Evolutionary conservation across 2,888 invertebrate genomes (phyloP), one percentile per base, ranked within the genome.

Genomic region (Drosophila infuscata): DNA sequence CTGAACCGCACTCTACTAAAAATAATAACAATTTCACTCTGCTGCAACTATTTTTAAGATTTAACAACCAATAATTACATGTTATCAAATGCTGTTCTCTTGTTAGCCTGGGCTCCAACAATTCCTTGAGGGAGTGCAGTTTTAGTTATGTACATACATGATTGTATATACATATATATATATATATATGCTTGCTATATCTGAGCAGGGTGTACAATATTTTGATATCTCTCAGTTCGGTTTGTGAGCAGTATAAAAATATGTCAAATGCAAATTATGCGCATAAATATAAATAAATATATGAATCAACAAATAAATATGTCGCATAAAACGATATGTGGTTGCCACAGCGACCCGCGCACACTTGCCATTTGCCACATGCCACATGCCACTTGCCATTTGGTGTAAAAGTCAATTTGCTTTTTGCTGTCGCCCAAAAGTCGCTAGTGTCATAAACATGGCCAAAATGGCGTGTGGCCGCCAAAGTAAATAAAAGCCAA

Each of bases 241-340:
- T 17, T 54, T 53, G 53, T 43, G 59, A 43, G 62, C 59, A 76
- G 74, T 68, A 82, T 89, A 85, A 89, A 86, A 90, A 90, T 88
- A 80, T 86, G 86, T 90, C 82, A 88, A 82, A 90, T 88, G 85
- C 88, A 83, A 89, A 89, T 89, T 80, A 90, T 76, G 74, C 74
- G 79, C 76, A 90, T 79, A 84, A 80, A 85, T 87, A 83, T 69
- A 69, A 60, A 77, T 77, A 81, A 59, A 82, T 75, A 49, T 36
- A 63, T 69, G 70, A 74, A 77, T 79, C 82, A 82, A 80, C 78
- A 88, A 81, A 87, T 88, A 88, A 86, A 86, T 86, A 82, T 80
- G 83, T 70, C 76, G 70, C 68, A 82, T 69, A 68, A 74, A 71
- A 68, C 61, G 77, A 79, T 68, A 79, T 74, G 69, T 69, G 65